These are phyloP conservation scores for Morone saxatilis DNA, from an alignment of 2,113 vertebrate genomes.

Conservation along the genomic window DNA sequence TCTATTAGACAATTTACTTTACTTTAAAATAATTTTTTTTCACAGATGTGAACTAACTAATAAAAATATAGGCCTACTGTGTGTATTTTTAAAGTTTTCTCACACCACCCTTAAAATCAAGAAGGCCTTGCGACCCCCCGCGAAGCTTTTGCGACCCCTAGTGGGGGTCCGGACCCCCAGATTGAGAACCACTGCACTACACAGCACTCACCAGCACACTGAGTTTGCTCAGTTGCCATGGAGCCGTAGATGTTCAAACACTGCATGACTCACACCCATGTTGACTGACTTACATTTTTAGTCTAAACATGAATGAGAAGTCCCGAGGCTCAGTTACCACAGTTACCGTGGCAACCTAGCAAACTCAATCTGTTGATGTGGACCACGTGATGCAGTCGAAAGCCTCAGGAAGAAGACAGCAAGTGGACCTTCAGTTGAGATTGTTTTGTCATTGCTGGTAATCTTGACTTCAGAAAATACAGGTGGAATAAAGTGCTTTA, in stretches of 20 bases:
- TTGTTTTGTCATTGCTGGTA: background rate
- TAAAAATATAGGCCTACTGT: too few species aligned
- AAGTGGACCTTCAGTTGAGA: background rate
- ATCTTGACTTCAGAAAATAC: background rate
- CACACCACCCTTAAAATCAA: too few species aligned
- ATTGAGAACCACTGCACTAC: too few species aligned
- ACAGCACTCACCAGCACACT: too few species aligned
- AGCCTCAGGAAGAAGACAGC: background rate
- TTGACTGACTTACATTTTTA: background rate
- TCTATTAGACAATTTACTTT: too few species aligned
- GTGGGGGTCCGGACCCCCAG: too few species aligned
- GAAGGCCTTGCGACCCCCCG: too few species aligned
- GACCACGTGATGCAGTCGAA: background rate
- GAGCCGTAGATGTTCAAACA: background rate
- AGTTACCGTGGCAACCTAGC: background rate
- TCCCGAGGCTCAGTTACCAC: background rate
- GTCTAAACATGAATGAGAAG: background rate
- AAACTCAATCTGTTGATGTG: background rate
- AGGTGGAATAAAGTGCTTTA: background rate
- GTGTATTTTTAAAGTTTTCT: too few species aligned
- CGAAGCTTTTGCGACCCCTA: too few species aligned
- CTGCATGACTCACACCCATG: background rate
- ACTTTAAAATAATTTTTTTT: too few species aligned
- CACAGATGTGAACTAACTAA: too few species aligned
- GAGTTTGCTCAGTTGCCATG: background rate